phyloP scores from a whole-genome alignment of 2,888 invertebrate genomes.

The Eupeodes latifasciatus region DNA sequence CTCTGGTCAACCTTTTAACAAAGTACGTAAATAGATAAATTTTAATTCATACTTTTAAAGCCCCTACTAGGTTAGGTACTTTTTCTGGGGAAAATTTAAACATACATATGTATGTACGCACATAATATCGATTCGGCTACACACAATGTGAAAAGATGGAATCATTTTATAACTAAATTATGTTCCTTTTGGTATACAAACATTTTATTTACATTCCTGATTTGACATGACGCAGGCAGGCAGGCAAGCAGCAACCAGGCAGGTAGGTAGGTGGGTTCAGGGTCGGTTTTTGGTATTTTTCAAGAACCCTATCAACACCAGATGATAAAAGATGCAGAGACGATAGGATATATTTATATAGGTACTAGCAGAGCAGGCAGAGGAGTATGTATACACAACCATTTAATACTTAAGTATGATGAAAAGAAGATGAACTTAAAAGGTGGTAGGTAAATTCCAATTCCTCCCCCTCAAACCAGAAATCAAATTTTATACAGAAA shows the following conservation, averaged over 20 bases:
- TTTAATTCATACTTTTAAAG: constrained; percentile 23
- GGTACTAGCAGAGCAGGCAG: no score
- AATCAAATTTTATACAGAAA: constrained; percentile 6
- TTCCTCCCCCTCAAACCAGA: constrained; percentile 35
- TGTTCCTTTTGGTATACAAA: not conserved
- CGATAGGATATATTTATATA: not conserved
- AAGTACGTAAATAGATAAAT: not conserved
- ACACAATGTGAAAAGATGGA: constrained; percentile 12
- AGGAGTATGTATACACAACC: not conserved
- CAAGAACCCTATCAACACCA: constrained; percentile 20
- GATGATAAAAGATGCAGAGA: constrained; percentile 12
- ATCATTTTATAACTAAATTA: constrained; percentile 15
- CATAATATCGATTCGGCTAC: not conserved
- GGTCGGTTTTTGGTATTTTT: not conserved
- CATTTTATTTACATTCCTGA: constrained; percentile 22
- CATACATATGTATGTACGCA: no score
- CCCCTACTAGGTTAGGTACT: not conserved
- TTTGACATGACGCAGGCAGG: constrained; percentile 13
- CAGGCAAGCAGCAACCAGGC: not conserved
- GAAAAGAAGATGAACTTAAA: not conserved
- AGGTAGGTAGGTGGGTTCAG: not conserved
- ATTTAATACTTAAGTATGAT: not conserved
- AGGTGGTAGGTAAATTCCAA: not conserved
- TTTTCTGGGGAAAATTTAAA: constrained; percentile 21
- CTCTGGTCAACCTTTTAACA: constrained; percentile 7